Conservation (phyloP, 2,888 invertebrate genomes). For the Sminthurinus aureus region DNA sequence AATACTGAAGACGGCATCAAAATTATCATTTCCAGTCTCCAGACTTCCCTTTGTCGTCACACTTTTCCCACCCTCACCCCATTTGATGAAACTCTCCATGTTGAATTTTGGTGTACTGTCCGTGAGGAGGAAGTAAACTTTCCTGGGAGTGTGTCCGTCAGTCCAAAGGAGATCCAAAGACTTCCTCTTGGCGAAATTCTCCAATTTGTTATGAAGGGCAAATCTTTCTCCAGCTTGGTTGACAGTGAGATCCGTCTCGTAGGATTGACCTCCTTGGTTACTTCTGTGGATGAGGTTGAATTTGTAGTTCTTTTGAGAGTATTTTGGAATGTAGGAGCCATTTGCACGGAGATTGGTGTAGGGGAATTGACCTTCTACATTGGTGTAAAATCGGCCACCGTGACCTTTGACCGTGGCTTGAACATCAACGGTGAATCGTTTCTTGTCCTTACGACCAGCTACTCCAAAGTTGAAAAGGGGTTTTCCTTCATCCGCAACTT, state of each 20-base stretch:
- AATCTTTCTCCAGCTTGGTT: constrained; percentile 5
- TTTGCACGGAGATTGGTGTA: constrained; percentile 32
- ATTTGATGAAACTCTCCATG: constrained; percentile 50
- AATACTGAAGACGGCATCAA: constrained; percentile 53
- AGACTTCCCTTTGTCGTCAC: constrained; percentile 52
- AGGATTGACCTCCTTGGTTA: constrained; percentile 32
- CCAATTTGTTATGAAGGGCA: constrained; percentile 53
- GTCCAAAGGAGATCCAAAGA: constrained; percentile 50
- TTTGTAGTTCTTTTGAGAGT: constrained; percentile 12
- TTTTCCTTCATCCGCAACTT: constrained; percentile 44
- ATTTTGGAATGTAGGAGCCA: not conserved
- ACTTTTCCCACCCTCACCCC: constrained; percentile 56
- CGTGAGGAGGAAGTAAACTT: constrained; percentile 43
- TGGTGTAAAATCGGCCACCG: constrained; percentile 35
- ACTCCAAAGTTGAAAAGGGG: constrained; percentile 43
- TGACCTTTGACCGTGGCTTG: not conserved
- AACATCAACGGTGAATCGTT: constrained; percentile 21
- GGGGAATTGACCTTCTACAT: constrained; percentile 43
- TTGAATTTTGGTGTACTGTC: constrained; percentile 43
- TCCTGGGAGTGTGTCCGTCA: constrained; percentile 44
- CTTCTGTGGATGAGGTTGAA: constrained; percentile 27
- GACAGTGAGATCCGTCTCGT: constrained; percentile 27
- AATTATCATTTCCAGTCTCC: constrained; percentile 32
- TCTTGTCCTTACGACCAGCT: constrained; percentile 43
- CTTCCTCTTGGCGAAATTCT: constrained; percentile 47